phyloP scores from a whole-genome alignment of 2,797 vertebrate genomes.

The Pyrocephalus nanus region DNA sequence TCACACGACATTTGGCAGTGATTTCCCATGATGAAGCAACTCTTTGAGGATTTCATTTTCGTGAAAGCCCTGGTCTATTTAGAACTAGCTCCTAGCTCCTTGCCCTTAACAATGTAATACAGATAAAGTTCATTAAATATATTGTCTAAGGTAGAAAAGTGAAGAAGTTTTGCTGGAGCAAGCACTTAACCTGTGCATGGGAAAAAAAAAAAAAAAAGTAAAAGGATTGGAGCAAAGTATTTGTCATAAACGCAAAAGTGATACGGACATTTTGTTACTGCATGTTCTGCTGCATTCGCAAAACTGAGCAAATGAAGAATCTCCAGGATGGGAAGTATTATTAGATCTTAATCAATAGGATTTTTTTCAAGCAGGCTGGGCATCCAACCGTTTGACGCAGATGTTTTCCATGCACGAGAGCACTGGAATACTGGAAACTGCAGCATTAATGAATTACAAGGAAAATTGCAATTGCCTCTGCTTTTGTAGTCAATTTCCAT shows the following conservation, averaged over 20 bases:
- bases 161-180: conserved; percentile 29
- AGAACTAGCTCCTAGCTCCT: conserved; percentile 13
- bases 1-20: conserved; percentile 39
- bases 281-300: background rate
- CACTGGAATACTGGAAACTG: background rate
- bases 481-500: conserved; percentile 22
- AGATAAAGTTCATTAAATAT: conserved; percentile 54
- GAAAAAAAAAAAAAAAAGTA: background rate
- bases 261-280: background rate
- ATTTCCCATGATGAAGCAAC: conserved; percentile 59
- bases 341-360: conserved; percentile 9
- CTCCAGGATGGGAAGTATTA: background rate
- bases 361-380: conserved; percentile 48
- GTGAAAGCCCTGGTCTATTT: conserved; percentile 48
- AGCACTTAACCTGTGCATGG: conserved; percentile 3
- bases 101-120: background rate
- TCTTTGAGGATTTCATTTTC: conserved; percentile 44
- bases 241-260: conserved; percentile 1
- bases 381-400: conserved; percentile 28
- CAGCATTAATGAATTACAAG: conserved; percentile 13
- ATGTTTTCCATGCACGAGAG: background rate
- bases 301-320: background rate
- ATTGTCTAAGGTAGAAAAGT: conserved; percentile 11
- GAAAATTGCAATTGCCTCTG: conserved; percentile 7
- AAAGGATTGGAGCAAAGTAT: conserved; percentile 1